A percentile compares a stretch with the other conserved stretches of the same genome.
phyloP scores from a whole-genome alignment of 1,140 invertebrate genomes.

The Drosophila nasuta region DNA sequence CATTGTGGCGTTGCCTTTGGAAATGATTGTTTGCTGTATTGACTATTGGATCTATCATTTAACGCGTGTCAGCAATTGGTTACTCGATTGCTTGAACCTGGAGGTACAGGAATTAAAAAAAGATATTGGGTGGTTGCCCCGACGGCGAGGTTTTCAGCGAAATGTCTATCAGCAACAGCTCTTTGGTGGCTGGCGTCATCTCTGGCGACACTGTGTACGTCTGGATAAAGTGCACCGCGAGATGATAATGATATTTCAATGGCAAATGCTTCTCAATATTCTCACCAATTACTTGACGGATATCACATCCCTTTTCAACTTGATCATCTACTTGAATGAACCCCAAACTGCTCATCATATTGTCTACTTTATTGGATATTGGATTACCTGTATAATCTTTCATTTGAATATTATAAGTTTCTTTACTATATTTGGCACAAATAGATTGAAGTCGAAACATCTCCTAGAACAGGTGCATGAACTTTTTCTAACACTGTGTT shows the following conservation, averaged over 20 bases:
- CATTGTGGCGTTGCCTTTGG: slow-evolving; percentile 23
- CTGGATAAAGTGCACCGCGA: slow-evolving; percentile 36
- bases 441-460: slow-evolving; percentile 2
- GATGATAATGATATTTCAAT: slow-evolving; percentile 41
- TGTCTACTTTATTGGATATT: not conserved
- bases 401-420: slow-evolving; percentile 10
- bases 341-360: slow-evolving; percentile 9
- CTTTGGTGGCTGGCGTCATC: slow-evolving; percentile 38
- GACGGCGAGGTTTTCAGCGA: slow-evolving; percentile 16
- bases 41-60: slow-evolving; percentile 49
- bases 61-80: slow-evolving; percentile 38
- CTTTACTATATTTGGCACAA: slow-evolving; percentile 26
- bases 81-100: slow-evolving; percentile 42
- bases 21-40: slow-evolving; percentile 35
- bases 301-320: slow-evolving; percentile 48
- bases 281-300: slow-evolving; percentile 49
- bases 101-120: slow-evolving; percentile 25
- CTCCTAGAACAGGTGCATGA: not conserved
- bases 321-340: slow-evolving; percentile 37
- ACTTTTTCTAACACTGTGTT: slow-evolving; percentile 6
- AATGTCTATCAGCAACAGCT: slow-evolving; percentile 48
- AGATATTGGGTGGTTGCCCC: slow-evolving; percentile 36
- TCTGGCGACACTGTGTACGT: slow-evolving; percentile 44
- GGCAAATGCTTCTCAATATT: slow-evolving; percentile 56
- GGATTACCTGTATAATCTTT: not conserved